phyloP scores from a whole-genome alignment of 1,140 invertebrate species.

The Dreissena polymorpha region DNA sequence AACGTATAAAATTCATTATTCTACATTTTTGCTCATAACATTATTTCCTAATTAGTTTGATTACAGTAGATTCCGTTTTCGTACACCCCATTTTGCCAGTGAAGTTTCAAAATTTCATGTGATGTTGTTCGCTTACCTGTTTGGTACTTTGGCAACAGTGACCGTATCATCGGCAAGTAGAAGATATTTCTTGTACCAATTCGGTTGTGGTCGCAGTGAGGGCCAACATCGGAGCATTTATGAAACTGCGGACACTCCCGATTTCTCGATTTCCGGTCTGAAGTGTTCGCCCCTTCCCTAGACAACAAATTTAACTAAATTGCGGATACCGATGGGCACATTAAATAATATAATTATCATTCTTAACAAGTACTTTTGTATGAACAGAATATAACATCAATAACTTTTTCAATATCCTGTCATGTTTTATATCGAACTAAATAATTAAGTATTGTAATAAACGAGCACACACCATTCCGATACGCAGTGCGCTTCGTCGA shows the following conservation, averaged over 20 bases:
- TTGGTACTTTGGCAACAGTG: not conserved
- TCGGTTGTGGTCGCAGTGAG: not conserved
- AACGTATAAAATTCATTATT: constrained; percentile 1
- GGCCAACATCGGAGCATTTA: not conserved
- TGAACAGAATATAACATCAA: too few species aligned
- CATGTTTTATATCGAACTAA: too few species aligned
- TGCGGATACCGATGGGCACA: too few species aligned
- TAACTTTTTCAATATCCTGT: too few species aligned
- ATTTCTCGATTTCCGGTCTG: constrained; percentile 8
- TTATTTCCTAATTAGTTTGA: constrained; percentile 5
- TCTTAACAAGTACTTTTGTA: too few species aligned
- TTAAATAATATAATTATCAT: too few species aligned
- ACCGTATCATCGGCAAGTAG: not conserved
- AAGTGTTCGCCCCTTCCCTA: constrained; percentile 25
- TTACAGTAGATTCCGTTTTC: not conserved
- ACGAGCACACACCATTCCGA: not conserved
- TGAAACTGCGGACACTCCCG: not conserved
- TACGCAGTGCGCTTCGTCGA: constrained; percentile 29
- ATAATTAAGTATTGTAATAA: too few species aligned
- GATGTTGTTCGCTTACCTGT: not conserved
- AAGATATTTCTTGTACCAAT: constrained; percentile 6
- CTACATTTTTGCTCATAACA: not conserved
- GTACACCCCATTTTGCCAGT: not conserved
- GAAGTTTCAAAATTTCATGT: not conserved
- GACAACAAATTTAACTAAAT: too few species aligned